A percentile compares a stretch with the other conserved stretches of the same genome.
Conservation (phyloP, 1,140 invertebrate genomes). For the Listronotus bonariensis region DNA sequence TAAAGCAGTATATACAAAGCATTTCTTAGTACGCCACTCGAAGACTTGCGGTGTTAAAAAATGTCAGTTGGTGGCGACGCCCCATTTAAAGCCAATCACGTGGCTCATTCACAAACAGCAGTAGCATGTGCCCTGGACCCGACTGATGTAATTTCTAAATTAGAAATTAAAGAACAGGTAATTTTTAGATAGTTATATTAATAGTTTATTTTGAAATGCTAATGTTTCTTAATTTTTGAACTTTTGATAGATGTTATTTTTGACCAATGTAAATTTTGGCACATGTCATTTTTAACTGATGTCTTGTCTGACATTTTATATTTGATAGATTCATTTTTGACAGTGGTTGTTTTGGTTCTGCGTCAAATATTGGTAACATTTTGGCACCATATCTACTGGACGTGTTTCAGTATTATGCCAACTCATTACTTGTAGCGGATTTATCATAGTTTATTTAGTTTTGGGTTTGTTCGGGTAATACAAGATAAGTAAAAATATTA, state of each 20-base stretch:
- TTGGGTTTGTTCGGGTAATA: not conserved
- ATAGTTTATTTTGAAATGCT: not conserved
- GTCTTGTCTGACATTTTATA: too few relatives aligned
- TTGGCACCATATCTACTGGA: too few relatives aligned
- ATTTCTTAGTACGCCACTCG: slow-evolving; percentile 22
- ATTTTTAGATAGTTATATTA: not conserved
- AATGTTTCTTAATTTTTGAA: not conserved
- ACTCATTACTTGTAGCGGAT: too few relatives aligned
- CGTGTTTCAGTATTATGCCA: too few relatives aligned
- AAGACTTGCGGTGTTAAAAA: slow-evolving; percentile 22
- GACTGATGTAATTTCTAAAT: slow-evolving; percentile 19
- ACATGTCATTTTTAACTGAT: too few relatives aligned
- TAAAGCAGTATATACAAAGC: slow-evolving; percentile 28
- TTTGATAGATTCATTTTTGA: too few relatives aligned
- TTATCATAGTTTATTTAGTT: not conserved
- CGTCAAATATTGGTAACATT: too few relatives aligned
- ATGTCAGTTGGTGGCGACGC: not conserved
- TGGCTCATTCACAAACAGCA: slow-evolving; percentile 24
- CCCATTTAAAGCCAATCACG: slow-evolving; percentile 13
- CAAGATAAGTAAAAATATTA: not conserved
- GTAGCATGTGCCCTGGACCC: slow-evolving; percentile 17
- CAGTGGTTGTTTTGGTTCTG: too few relatives aligned
- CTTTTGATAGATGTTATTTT: not conserved
- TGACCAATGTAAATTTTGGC: not conserved
- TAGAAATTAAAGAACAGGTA: slow-evolving; percentile 27